These are phyloP conservation scores for Mesocentrotus franciscanus DNA, from an alignment of 53 echinoderm and acorn worm species.

Conservation along the genomic window DNA sequence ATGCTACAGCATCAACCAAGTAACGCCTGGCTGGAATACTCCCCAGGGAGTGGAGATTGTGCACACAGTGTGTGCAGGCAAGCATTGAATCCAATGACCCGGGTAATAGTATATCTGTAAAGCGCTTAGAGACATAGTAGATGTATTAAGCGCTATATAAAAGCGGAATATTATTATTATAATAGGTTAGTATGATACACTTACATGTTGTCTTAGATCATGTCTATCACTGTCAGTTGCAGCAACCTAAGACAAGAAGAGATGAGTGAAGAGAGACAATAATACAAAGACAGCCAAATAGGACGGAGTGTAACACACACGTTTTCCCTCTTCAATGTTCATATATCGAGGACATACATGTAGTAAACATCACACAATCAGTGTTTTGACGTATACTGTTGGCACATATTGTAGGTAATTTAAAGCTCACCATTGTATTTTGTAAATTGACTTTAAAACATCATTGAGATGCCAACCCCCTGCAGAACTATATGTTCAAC, in stretches of 20 bases:
- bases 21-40: too few relatives aligned
- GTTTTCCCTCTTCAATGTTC: too few relatives aligned
- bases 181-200: neutral
- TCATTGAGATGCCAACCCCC: neutral
- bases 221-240: conserved; percentile 55
- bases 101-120: too few relatives aligned
- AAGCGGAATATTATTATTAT: too few relatives aligned
- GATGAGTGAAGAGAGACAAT: neutral
- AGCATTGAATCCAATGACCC: too few relatives aligned
- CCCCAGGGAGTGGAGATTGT: too few relatives aligned
- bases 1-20: neutral
- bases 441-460: neutral
- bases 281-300: neutral
- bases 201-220: conserved; percentile 51
- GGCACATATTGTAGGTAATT: neutral
- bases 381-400: too few relatives aligned
- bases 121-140: too few relatives aligned
- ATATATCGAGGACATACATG: too few relatives aligned
- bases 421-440: neutral
- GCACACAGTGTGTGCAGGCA: too few relatives aligned
- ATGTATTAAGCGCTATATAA: too few relatives aligned
- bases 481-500: neutral
- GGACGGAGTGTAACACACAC: neutral
- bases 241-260: conserved; percentile 26
- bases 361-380: too few relatives aligned